These are phyloP conservation scores for Acanthornis magna DNA, from an alignment of 2,797 vertebrate genomes.

Conservation along the genomic window DNA sequence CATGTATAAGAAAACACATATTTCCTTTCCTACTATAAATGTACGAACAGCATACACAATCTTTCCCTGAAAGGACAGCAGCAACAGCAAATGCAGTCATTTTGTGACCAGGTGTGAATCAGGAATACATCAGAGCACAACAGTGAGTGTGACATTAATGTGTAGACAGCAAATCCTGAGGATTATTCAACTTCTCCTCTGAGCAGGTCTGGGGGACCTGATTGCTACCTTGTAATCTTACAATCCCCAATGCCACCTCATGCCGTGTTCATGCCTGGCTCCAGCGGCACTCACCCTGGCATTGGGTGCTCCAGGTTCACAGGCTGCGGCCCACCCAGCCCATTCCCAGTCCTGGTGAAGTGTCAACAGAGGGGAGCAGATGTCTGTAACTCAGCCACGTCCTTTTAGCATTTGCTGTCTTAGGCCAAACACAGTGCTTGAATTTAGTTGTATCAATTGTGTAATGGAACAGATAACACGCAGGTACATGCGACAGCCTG, in stretches of 20 bases:
- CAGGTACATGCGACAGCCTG: accelerated
- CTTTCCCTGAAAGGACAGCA: neutral
- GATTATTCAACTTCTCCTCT: neutral
- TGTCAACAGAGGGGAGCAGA: neutral
- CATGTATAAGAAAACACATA: neutral
- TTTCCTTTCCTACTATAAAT: neutral
- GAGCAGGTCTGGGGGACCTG: neutral
- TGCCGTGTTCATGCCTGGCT: accelerated
- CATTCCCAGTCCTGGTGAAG: neutral
- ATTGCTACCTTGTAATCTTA: neutral
- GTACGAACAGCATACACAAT: accelerated
- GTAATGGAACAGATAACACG: neutral
- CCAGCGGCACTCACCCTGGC: neutral
- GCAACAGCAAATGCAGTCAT: neutral
- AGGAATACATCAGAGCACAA: neutral
- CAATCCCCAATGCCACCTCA: neutral
- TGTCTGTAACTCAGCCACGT: neutral
- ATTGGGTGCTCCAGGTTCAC: neutral
- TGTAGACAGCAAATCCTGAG: neutral
- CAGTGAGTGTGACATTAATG: neutral
- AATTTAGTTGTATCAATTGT: neutral
- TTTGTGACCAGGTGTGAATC: neutral
- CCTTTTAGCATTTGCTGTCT: neutral
- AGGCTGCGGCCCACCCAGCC: neutral
- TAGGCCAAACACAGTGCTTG: neutral